These are phyloP conservation scores for Tachycineta bicolor DNA, from an alignment of 2,113 vertebrate species.

Conservation along the genomic window DNA sequence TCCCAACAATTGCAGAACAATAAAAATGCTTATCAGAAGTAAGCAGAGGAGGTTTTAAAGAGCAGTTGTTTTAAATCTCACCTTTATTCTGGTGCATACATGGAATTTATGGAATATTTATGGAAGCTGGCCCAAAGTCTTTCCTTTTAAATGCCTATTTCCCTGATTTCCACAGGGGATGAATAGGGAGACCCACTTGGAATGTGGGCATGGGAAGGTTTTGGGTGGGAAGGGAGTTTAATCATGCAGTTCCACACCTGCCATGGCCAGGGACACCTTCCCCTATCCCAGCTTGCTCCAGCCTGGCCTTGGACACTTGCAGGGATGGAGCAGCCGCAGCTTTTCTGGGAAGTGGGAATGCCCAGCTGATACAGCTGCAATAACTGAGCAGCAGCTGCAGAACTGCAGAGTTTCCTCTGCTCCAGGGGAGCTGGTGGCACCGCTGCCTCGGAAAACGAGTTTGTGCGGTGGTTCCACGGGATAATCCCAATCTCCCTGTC, in stretches of 20 bases:
- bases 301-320: background rate
- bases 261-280: background rate
- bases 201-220: background rate
- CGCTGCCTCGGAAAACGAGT: rapidly evolving
- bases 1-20: background rate
- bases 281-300: background rate
- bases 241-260: background rate
- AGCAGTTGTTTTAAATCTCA: background rate
- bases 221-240: background rate
- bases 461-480: rapidly evolving
- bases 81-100: background rate
- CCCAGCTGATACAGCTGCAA: background rate
- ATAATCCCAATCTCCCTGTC: background rate
- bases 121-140: background rate
- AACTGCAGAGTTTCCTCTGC: too few relatives aligned
- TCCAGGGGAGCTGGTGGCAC: background rate
- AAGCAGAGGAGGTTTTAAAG: background rate
- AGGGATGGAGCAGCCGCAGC: background rate
- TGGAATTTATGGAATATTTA: background rate
- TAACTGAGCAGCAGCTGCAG: background rate
- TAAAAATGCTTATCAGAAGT: background rate
- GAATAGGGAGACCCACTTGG: background rate
- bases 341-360: background rate
- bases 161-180: background rate
- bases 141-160: background rate